Evolutionary conservation across 2,797 vertebrate genomes (phyloP), one percentile per base, ranked within the genome.

Genomic region (Thamnophis elegans): DNA sequence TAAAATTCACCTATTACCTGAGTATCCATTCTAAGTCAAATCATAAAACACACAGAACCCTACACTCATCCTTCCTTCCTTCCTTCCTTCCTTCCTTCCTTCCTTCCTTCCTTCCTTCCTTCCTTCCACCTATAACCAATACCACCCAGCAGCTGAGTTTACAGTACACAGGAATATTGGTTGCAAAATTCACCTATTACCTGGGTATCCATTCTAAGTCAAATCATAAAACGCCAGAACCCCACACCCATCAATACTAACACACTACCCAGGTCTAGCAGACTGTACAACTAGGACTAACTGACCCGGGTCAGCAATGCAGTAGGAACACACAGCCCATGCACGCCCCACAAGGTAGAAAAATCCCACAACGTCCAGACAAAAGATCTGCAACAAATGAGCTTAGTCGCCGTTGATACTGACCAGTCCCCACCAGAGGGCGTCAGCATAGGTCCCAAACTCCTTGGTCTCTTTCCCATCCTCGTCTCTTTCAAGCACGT

Each of bases 391-490:
- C 32, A 55, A 51, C 51, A 13, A 11, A 26, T 8, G 42, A 36
- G 22, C 11, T 2, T 1, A 14, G 58, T 36, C 12, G 0, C 25
- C 55, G 2, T 55, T 8, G 85, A 86, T 62, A 98, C 99, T 96
- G 97, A 99, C 99, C 98, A 99, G 97, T 22, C 99, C 99, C 99
- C 99, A 99, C 99, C 99, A 99, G 87, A 99, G 98, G 1, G 99
- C 99, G 47, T 99, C 99, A 22, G 99, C 99, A 55, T 99, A 99
- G 36, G 99, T 99, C 98, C 99, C 99, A 93, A 99, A 99, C 95
- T 99, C 99, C 95, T 99, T 99, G 5, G 97, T 97, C 89, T 97
- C 97, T 91, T 98, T 98, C 51, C 98, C 97, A 11, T 98, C 95
- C 86, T 97, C 96, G 1, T 98, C 98, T 90, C 98, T 95, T 73